Evolutionary conservation across 1,140 invertebrate genomes (phyloP).

Genomic region (Epicauta chinensis): DNA sequence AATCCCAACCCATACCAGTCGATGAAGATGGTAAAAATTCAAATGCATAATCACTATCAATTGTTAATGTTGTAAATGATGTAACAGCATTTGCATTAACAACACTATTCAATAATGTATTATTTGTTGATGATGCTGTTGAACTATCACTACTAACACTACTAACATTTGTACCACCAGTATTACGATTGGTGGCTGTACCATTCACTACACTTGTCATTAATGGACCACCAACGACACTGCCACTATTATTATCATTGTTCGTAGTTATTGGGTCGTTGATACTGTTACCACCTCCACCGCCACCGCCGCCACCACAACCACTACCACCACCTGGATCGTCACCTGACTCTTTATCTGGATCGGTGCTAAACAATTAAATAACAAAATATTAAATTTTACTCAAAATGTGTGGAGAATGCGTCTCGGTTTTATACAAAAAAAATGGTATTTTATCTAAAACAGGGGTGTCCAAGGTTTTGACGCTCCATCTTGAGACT

Average conservation of each 20-base stretch:
- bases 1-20: slow-evolving; percentile 33
- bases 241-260: background rate
- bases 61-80: slow-evolving; percentile 39
- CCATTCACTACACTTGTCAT: slow-evolving; percentile 62
- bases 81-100: slow-evolving; percentile 40
- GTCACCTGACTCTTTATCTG: too few relatives aligned
- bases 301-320: too few relatives aligned
- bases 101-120: slow-evolving; percentile 33
- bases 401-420: too few relatives aligned
- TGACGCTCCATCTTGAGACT: too few relatives aligned
- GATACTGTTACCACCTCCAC: too few relatives aligned
- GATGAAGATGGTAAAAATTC: slow-evolving; percentile 53
- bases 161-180: slow-evolving; percentile 31
- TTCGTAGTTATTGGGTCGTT: slow-evolving; percentile 1
- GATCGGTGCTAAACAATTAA: too few relatives aligned
- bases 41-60: slow-evolving; percentile 54
- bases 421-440: too few relatives aligned
- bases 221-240: slow-evolving; percentile 52
- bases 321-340: slow-evolving; percentile 40
- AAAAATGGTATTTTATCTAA: too few relatives aligned
- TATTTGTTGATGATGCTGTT: slow-evolving; percentile 33
- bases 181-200: slow-evolving; percentile 13
- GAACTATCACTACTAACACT: slow-evolving; percentile 38
- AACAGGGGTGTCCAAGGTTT: too few relatives aligned
- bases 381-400: too few relatives aligned